Base-by-base conservation (phyloP, 2,113 vertebrate species). In the Stigmatopora argus region DNA sequence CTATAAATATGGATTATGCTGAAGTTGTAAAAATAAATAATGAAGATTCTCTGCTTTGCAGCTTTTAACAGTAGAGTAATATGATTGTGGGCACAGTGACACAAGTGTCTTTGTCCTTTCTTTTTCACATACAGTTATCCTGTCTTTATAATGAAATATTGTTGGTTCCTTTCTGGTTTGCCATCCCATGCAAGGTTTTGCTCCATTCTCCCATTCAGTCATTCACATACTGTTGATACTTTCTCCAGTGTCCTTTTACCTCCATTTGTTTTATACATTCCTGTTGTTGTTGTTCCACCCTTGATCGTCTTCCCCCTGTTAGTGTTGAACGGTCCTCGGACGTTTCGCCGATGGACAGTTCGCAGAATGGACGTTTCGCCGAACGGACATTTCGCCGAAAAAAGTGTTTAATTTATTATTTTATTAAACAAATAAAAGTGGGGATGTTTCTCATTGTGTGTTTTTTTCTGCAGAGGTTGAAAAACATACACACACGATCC, bases 1-100 rank as follows among this genome's bases (percentile, higher is more conserved):
- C 46, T 73, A 67, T n/a, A 79, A 12, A 74, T 70, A 47, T 62
- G 70, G 64, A 74, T 65, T 53, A 72, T 64, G 51, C 52, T 51
- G 52, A 8, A 5, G 72, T 64, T 65, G 15, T 41, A 35, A 34
- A 66, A 61, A 49, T 21, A 49, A 56, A 46, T 66, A 64, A 21
- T 11, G 52, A 44, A 31, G 23, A 58, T 63, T 58, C 51, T 62
- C 63, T 31, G 45, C 44, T 31, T 55, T 34, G 38, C 41, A 76
- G 18, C 69, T 68, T 67, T 70, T 3, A 55, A 59, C 56, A 79
- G 70, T 47, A 3, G 56, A 71, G 66, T 60, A 77, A 71, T 70
- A 70, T 0, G 67, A 62, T 8, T 26, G 45, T 48, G 23, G 46
- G 58, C 17, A 46, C 13, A 10, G 14, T 56, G 48, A 63, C 41